Conservation (phyloP, 2,888 invertebrate genomes). For the Machimus atricapillus region DNA sequence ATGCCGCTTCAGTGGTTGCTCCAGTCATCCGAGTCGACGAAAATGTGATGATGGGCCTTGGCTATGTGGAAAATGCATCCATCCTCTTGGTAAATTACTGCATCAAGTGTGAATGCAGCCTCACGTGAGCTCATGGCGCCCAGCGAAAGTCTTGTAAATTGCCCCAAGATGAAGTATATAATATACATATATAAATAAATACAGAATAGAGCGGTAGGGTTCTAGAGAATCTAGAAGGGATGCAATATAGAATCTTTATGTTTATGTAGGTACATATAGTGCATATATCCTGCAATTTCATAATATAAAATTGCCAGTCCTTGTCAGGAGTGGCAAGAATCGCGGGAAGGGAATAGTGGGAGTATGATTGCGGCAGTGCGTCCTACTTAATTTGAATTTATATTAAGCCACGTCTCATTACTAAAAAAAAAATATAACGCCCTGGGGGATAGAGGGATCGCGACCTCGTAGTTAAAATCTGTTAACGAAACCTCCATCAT, state of each 20-base stretch:
- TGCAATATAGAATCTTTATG: neutral
- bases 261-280: neutral
- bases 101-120: neutral
- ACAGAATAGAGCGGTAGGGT: too few species aligned
- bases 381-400: conserved; percentile 29
- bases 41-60: neutral
- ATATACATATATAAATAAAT: neutral
- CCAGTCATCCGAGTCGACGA: neutral
- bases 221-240: neutral
- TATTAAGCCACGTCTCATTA: conserved; percentile 16
- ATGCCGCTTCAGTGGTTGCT: neutral
- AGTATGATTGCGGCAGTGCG: neutral
- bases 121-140: neutral
- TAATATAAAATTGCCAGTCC: neutral
- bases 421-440: neutral
- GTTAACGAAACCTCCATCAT: conserved; percentile 11
- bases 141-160: neutral
- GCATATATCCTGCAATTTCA: neutral
- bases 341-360: neutral
- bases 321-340: neutral
- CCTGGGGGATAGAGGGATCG: neutral
- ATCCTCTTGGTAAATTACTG: neutral
- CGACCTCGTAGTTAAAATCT: conserved; percentile 4
- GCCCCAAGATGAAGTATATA: neutral
- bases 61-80: neutral